Evolutionary conservation across 35 echinoderm and acorn worm genomes (phyloP).

Genomic region (Eucidaris tribuloides): DNA sequence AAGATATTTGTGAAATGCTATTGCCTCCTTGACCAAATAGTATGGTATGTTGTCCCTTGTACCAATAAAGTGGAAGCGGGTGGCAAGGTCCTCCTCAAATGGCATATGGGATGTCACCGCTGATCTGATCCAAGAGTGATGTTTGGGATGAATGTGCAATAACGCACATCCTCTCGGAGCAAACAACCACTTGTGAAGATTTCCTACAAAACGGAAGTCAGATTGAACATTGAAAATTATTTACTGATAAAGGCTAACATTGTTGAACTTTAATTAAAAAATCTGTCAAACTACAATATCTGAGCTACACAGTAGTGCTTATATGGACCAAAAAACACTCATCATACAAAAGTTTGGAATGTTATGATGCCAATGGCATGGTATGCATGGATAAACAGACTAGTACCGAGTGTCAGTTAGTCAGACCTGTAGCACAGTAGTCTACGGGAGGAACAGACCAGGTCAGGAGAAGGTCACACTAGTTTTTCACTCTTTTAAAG

Average conservation of each 20-base stretch:
- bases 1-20: slow-evolving; percentile 56
- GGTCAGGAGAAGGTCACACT: too few species aligned
- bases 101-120: slow-evolving; percentile 47
- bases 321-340: neutral
- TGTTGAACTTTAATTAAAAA: too few species aligned
- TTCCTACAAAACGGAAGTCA: slow-evolving; percentile 34
- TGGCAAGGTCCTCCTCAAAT: slow-evolving; percentile 18
- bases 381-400: too few species aligned
- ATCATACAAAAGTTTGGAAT: too few species aligned
- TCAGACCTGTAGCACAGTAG: too few species aligned
- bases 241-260: neutral
- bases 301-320: too few species aligned
- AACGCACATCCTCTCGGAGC: slow-evolving; percentile 68
- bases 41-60: slow-evolving; percentile 65
- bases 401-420: neutral
- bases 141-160: slow-evolving; percentile 76
- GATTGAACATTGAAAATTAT: neutral
- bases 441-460: too few species aligned
- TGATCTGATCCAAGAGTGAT: slow-evolving; percentile 24
- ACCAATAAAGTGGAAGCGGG: slow-evolving; percentile 52
- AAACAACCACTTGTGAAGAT: slow-evolving; percentile 90
- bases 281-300: too few species aligned
- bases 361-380: too few species aligned
- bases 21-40: slow-evolving; percentile 32
- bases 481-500: too few species aligned